A percentile compares a stretch with the other conserved stretches of the same genome.
phyloP scores from a whole-genome alignment of 2,797 vertebrate genomes.

The Astyanax mexicanus region DNA sequence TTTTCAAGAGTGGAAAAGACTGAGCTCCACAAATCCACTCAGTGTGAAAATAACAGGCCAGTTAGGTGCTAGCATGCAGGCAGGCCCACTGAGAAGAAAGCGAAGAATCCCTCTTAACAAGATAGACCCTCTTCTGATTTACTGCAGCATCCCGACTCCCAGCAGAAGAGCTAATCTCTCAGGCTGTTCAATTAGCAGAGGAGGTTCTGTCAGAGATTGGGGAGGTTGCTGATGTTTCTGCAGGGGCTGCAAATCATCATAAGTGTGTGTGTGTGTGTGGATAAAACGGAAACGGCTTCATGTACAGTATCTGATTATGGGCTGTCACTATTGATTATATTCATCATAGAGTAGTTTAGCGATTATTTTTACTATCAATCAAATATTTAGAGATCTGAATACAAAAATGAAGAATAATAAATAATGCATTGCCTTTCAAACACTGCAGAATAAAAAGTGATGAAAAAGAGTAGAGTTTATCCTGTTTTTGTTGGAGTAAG shows the following conservation, averaged over 20 bases:
- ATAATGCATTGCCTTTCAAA: not conserved
- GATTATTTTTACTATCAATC: not conserved
- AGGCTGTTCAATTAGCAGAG: constrained; percentile 8
- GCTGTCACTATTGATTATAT: not conserved
- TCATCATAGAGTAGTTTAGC: not conserved
- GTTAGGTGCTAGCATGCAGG: not conserved
- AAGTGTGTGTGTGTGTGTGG: not conserved
- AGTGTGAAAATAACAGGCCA: constrained; percentile 11
- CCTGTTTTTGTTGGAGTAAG: no score
- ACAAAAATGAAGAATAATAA: not conserved
- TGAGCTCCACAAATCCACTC: constrained; percentile 5
- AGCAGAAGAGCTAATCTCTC: not conserved
- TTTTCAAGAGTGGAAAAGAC: not conserved
- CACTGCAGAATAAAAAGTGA: not conserved
- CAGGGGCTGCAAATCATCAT: not conserved
- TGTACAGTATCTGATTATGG: not conserved
- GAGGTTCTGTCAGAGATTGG: not conserved
- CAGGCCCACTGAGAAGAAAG: constrained; percentile 12
- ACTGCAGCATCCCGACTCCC: not conserved
- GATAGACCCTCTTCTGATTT: not conserved
- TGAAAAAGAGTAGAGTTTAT: no score
- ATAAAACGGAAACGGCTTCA: not conserved
- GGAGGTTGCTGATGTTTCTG: no score
- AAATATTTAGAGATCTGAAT: no score
- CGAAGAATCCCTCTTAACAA: not conserved